phyloP scores from a whole-genome alignment of 2,888 invertebrate species.

The Aphodius granarius region DNA sequence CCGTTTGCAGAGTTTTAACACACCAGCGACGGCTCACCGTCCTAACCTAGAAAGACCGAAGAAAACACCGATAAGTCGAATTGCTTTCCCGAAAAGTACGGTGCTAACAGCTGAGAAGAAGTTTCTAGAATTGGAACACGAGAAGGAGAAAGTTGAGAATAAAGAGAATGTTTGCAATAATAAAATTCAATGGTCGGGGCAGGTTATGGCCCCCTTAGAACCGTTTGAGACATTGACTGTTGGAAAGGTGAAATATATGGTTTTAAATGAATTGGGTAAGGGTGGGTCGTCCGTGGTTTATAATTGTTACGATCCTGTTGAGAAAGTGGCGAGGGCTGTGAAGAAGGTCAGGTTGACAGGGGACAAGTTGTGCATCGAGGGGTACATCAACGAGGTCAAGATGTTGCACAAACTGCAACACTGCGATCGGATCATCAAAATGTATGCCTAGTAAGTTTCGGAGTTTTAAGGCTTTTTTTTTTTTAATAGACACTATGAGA shows the following conservation, averaged over 20 bases:
- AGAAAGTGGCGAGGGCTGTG: constrained; percentile 67
- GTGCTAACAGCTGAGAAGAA: not conserved
- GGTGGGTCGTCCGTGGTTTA: constrained; percentile 92
- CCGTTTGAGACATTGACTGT: constrained; percentile 60
- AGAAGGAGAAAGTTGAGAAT: not conserved
- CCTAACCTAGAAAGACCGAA: too few species aligned
- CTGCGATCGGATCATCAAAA: constrained; percentile 78
- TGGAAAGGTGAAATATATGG: constrained; percentile 72
- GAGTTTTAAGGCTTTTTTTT: too few species aligned
- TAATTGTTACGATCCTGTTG: constrained; percentile 66
- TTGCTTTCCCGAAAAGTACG: not conserved
- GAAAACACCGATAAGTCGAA: not conserved
- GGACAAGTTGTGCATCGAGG: constrained; percentile 71
- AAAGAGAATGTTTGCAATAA: constrained; percentile 16
- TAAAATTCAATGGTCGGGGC: constrained; percentile 14
- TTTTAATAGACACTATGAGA: too few species aligned
- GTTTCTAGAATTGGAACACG: not conserved
- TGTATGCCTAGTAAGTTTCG: constrained; percentile 82
- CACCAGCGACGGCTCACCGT: not conserved
- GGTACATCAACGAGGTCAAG: constrained; percentile 88
- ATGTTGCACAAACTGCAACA: constrained; percentile 79
- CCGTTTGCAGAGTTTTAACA: not conserved
- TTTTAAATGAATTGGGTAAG: constrained; percentile 75
- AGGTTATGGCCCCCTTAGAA: constrained; percentile 6
- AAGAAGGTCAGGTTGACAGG: constrained; percentile 81